Conservation (phyloP, 92 coral and sea anemone species). For the Galaxea fascicularis region DNA sequence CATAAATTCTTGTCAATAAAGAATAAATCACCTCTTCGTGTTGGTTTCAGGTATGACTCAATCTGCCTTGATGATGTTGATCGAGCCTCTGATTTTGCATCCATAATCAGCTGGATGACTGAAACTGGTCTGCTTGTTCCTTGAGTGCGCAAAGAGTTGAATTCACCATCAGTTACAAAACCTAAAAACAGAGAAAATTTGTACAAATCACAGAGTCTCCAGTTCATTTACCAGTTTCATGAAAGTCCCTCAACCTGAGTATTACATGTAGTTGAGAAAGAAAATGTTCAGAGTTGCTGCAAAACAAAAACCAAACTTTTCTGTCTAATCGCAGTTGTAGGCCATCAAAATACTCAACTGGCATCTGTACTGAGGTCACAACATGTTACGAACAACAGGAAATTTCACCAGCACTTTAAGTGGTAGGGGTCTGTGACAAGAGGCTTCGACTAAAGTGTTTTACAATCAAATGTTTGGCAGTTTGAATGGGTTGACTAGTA, state of each 20-base stretch:
- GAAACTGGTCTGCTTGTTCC: conserved; percentile 72
- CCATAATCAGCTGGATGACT: conserved; percentile 74
- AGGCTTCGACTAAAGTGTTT: neutral
- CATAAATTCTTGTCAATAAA: neutral
- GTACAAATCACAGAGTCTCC: neutral
- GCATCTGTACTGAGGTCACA: no score
- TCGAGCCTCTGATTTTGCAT: conserved; percentile 72
- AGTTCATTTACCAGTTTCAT: no score
- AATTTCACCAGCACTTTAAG: no score
- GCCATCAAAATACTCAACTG: no score
- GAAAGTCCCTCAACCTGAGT: no score
- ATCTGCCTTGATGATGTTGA: conserved; percentile 45
- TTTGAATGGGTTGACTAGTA: conserved; percentile 1
- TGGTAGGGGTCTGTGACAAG: no score
- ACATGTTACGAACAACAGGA: no score
- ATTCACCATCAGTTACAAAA: conserved; percentile 76
- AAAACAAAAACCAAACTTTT: no score
- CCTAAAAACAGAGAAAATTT: conserved; percentile 33
- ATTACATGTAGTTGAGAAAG: no score
- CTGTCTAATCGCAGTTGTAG: no score
- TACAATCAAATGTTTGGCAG: neutral
- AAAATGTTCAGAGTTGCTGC: no score
- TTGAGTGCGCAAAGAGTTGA: conserved; percentile 67
- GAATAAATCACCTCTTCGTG: conserved; percentile 30
- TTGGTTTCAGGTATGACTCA: conserved; percentile 62